Percentiles rank a stretch among this genome's conserved stretches.
Conservation (phyloP, 2,888 invertebrate species). For the Zelleria hepariella region DNA sequence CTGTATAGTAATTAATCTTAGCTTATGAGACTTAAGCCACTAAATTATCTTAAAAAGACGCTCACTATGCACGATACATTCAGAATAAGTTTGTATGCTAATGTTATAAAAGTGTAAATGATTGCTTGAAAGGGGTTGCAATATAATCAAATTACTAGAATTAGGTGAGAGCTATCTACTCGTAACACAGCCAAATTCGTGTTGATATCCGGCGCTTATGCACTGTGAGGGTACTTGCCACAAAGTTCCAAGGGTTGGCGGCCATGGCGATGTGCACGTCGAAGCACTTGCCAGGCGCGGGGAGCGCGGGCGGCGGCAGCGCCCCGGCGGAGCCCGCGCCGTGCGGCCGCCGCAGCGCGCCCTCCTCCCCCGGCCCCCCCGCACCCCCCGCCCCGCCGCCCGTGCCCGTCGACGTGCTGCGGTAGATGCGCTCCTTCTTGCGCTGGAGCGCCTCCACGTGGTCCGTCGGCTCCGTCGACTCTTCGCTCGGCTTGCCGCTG, state of each 20-base stretch:
- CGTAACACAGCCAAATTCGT: too few relatives aligned
- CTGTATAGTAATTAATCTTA: too few relatives aligned
- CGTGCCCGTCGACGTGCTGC: slow-evolving; percentile 27
- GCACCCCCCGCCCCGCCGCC: slow-evolving; percentile 7
- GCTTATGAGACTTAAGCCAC: too few relatives aligned
- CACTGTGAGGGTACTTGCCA: slow-evolving; percentile 47
- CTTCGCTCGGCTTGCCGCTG: slow-evolving; percentile 42
- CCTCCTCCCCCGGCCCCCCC: slow-evolving; percentile 13
- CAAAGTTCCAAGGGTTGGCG: slow-evolving; percentile 82
- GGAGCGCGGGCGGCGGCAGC: slow-evolving; percentile 50
- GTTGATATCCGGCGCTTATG: neutral
- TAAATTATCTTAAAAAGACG: too few relatives aligned
- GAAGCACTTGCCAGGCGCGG: slow-evolving; percentile 70
- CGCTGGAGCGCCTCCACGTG: slow-evolving; percentile 51
- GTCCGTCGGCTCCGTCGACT: slow-evolving; percentile 26
- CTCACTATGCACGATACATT: too few relatives aligned
- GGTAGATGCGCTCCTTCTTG: slow-evolving; percentile 64
- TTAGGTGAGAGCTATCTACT: too few relatives aligned
- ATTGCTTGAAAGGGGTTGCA: too few relatives aligned
- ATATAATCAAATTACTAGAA: too few relatives aligned
- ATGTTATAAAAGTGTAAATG: too few relatives aligned
- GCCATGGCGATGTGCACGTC: slow-evolving; percentile 82
- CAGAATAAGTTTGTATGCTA: too few relatives aligned
- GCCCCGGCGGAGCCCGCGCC: slow-evolving; percentile 27
- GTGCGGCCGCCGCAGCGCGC: slow-evolving; percentile 8